Conservation (phyloP, 2,113 vertebrate species). For the Tautogolabrus adspersus region DNA sequence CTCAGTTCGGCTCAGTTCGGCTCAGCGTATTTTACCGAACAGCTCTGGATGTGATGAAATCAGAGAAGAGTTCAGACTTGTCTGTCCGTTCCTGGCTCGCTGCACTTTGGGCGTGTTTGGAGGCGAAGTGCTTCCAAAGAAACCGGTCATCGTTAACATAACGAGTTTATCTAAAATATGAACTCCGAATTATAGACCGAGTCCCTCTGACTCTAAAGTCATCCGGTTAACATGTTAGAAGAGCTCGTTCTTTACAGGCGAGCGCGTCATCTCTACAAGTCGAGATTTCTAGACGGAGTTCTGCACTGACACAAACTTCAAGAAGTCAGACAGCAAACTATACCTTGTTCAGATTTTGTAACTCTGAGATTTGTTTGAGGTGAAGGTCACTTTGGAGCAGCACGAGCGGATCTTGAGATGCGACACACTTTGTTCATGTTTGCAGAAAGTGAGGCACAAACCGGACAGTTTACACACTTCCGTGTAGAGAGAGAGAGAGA, state of each 20-base stretch:
- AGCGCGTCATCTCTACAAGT: neutral
- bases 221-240: accelerated
- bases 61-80: neutral
- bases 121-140: neutral
- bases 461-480: neutral
- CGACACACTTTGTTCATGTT: neutral
- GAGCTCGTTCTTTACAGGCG: accelerated
- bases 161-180: accelerated
- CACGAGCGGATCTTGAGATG: too few relatives aligned
- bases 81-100: neutral
- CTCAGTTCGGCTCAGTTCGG: neutral
- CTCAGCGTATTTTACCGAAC: neutral
- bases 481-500: neutral
- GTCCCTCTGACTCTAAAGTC: accelerated
- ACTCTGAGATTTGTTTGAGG: too few relatives aligned
- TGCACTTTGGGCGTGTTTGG: conserved; percentile 1
- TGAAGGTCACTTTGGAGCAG: too few relatives aligned
- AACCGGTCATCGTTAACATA: neutral
- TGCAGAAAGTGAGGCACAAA: too few relatives aligned
- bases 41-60: neutral
- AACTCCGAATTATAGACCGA: neutral
- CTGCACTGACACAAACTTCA: neutral
- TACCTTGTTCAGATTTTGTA: neutral
- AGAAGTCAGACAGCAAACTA: too few relatives aligned
- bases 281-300: neutral